phyloP scores from a whole-genome alignment of 2,797 vertebrate genomes.

The Epinephelus malabaricus region DNA sequence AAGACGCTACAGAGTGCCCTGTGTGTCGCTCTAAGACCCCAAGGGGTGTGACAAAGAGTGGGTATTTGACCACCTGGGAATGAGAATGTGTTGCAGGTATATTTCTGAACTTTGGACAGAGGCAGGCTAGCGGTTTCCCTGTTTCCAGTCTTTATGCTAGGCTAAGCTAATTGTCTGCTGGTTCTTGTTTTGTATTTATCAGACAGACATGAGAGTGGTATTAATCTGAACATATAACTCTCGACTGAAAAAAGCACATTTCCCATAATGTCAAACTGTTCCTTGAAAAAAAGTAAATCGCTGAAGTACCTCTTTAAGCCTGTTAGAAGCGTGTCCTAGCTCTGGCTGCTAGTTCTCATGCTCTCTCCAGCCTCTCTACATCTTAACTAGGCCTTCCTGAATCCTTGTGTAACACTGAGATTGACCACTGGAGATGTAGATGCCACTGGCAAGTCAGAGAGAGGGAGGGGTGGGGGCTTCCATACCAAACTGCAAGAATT shows the following conservation, averaged over 20 bases:
- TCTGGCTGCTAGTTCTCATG: not conserved
- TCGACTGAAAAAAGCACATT: too few species aligned
- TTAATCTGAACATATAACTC: not conserved
- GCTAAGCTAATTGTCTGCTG: too few species aligned
- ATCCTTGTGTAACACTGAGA: slow-evolving; percentile 13
- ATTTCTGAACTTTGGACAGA: too few species aligned
- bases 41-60: too few species aligned
- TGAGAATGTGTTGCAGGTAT: too few species aligned
- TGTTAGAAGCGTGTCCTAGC: not conserved
- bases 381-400: not conserved
- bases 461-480: not conserved
- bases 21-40: too few species aligned
- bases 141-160: too few species aligned
- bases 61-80: too few species aligned
- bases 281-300: not conserved
- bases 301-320: not conserved
- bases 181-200: too few species aligned
- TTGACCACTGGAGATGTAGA: slow-evolving; percentile 27
- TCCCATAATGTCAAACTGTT: too few species aligned
- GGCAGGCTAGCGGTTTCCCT: too few species aligned
- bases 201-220: not conserved
- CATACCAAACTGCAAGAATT: slow-evolving; percentile 17
- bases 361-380: not conserved
- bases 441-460: slow-evolving; percentile 1
- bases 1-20: too few species aligned